Conservation (phyloP, 2,113 vertebrate genomes). For the Catharus minimus region DNA sequence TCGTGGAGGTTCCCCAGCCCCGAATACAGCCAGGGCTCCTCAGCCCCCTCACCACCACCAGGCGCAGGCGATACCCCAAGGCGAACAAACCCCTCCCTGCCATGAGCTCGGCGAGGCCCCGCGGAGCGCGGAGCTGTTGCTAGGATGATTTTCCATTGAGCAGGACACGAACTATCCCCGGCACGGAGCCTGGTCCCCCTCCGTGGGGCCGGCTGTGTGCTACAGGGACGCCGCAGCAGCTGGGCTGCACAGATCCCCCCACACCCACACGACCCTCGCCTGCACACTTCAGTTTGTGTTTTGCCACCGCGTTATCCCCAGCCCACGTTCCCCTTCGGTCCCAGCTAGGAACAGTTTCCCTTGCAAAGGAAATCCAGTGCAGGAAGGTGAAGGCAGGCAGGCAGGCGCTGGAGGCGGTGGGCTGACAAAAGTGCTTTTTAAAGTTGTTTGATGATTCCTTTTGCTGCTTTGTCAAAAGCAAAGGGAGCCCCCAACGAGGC, state of each 20-base stretch:
- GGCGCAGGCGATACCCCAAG: not conserved
- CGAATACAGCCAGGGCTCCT: not conserved
- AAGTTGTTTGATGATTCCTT: conserved; percentile 9
- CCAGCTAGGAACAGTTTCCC: not conserved
- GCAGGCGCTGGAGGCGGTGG: not conserved
- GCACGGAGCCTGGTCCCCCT: not conserved
- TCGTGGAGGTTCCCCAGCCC: not conserved
- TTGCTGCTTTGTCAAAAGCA: not conserved
- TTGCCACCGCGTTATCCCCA: not conserved
- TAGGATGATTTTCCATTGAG: not conserved
- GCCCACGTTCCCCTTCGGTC: not conserved
- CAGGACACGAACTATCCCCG: not conserved
- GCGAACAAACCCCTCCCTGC: not conserved
- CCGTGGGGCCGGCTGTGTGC: fast-evolving
- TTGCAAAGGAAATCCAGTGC: not conserved
- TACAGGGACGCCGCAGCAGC: not conserved
- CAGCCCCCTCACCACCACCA: not conserved
- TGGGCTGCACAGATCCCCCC: not conserved
- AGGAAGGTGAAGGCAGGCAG: not conserved
- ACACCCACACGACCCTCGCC: fast-evolving
- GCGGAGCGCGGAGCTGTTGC: not conserved
- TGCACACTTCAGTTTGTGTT: not conserved
- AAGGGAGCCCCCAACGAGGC: fast-evolving
- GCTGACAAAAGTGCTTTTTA: not conserved
- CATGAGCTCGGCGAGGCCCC: not conserved